Base-by-base conservation (phyloP, 2,888 invertebrate genomes). In the Nysson spinosus region DNA sequence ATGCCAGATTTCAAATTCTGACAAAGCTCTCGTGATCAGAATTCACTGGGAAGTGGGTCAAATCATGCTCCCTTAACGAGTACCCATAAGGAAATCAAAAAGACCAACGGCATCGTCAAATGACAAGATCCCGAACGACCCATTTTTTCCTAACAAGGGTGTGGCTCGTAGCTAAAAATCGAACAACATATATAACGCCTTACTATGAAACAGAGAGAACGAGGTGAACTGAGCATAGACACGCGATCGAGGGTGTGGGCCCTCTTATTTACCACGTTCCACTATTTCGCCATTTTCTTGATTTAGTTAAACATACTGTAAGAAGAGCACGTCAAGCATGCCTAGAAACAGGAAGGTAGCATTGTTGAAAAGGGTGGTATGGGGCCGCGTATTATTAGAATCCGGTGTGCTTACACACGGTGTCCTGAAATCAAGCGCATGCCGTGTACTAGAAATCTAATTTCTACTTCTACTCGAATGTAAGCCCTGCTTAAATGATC, bases 371-470 rank as follows among this genome's bases (percentile, higher is more conserved):
- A 54, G 51, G 52, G 28, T 16, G 55, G 39, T 54, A 39, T 37
- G 47, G 65, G 54, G 56, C n/a, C 40, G 49, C 5, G 50, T 75
- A 78, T 76, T 78, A 72, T 67, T 76, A 72, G 69, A 76, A 68
- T 43, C 30, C 62, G 39, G 34, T 44, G 46, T 52, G 66, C 66
- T 64, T 54, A 61, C 49, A 60, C 37, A 55, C 57, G 43, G 19
- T 56, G 46, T 24, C 46, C 60, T 66, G 60, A 78, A 81, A 80
- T 72, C 72, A 62, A 75, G 56, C 54, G 63, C 46, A 72, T 26
- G 57, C 69, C 79, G 56, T 74, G 79, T 42, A 67, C 79, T 69
- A 79, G 77, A 78, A 79, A 77, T 80, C 75, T 74, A 78, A 79
- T 80, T 81, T 68, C 69, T 55, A 67, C 54, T 28, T 43, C 22